These are phyloP conservation scores for Dryobotodes eremita DNA, from an alignment of 2,888 invertebrate species.

Conservation along the genomic window DNA sequence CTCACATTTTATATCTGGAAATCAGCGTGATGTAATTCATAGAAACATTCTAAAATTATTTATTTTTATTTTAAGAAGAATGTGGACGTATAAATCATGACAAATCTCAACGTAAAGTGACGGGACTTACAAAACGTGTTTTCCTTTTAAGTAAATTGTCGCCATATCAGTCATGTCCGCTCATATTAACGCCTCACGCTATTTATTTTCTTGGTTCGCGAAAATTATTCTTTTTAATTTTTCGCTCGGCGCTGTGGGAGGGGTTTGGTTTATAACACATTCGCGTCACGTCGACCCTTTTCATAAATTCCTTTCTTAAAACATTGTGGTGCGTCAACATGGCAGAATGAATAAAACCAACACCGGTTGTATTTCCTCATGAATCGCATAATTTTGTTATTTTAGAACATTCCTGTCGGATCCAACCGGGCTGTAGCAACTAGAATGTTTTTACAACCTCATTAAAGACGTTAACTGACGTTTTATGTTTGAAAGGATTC, in stretches of 20 bases:
- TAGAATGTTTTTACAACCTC: slow-evolving; percentile 66
- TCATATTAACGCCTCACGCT: slow-evolving; percentile 63
- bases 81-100: slow-evolving; percentile 56
- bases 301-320: slow-evolving; percentile 82
- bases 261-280: slow-evolving; percentile 73
- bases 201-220: slow-evolving; percentile 69
- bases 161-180: slow-evolving; percentile 70
- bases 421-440: slow-evolving; percentile 46
- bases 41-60: slow-evolving; percentile 7
- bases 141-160: slow-evolving; percentile 70
- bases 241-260: slow-evolving; percentile 57
- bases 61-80: slow-evolving; percentile 30
- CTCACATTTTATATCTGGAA: no score
- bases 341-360: slow-evolving; percentile 70
- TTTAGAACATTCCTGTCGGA: slow-evolving; percentile 41
- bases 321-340: slow-evolving; percentile 78
- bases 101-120: slow-evolving; percentile 69
- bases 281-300: slow-evolving; percentile 81
- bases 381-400: slow-evolving; percentile 61
- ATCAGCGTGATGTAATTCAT: not conserved
- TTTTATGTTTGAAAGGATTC: slow-evolving; percentile 64
- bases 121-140: slow-evolving; percentile 65
- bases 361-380: slow-evolving; percentile 45
- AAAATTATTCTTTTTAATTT: slow-evolving; percentile 77
- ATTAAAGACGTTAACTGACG: slow-evolving; percentile 61